These are phyloP conservation scores for Lampropteryx suffumata DNA, from an alignment of 2,888 invertebrate genomes.

Conservation along the genomic window DNA sequence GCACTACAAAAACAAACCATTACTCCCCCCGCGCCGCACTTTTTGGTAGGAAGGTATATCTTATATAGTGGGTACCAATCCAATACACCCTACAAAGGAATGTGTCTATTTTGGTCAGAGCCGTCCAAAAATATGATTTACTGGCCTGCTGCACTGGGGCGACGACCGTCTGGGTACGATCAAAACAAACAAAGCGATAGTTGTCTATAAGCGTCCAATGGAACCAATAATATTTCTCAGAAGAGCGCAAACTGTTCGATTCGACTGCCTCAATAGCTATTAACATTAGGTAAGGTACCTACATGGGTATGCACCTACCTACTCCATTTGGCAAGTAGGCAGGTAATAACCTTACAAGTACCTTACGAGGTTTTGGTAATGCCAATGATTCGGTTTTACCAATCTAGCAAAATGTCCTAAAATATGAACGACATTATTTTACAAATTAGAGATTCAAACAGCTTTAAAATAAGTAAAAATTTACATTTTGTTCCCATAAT, in stretches of 20 bases:
- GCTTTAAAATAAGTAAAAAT: no score
- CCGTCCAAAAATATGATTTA: slow-evolving; percentile 59
- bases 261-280: slow-evolving; percentile 3
- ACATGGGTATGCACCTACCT: no score
- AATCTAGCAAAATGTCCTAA: no score
- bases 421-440: no score
- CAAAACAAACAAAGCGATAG: slow-evolving; percentile 53
- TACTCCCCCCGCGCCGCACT: slow-evolving; percentile 25
- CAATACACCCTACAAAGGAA: slow-evolving; percentile 37
- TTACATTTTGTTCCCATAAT: no score
- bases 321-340: no score
- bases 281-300: neutral
- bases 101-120: slow-evolving; percentile 58
- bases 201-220: slow-evolving; percentile 41
- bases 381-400: no score
- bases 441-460: no score
- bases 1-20: slow-evolving; percentile 48
- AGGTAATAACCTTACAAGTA: no score
- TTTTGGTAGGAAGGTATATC: neutral
- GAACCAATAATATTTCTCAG: slow-evolving; percentile 29
- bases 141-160: slow-evolving; percentile 49
- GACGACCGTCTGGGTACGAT: slow-evolving; percentile 54
- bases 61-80: slow-evolving; percentile 13
- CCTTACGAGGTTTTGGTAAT: no score
- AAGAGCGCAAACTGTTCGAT: neutral